These are phyloP conservation scores for Vannuccia rotundouncinata DNA, from an alignment of 2,888 invertebrate genomes.

Conservation along the genomic window DNA sequence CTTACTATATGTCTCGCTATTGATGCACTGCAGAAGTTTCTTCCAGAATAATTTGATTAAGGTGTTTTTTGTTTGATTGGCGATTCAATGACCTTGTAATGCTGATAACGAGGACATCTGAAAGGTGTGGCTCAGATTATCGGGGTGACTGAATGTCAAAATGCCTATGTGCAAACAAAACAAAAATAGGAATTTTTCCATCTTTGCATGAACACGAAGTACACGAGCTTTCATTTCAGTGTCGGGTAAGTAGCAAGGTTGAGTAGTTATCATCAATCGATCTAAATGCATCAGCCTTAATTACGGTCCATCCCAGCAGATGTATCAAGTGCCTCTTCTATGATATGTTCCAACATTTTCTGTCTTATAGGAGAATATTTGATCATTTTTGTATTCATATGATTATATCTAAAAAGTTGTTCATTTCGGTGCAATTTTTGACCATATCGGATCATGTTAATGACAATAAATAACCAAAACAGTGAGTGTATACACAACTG, in stretches of 20 bases:
- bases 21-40: neutral
- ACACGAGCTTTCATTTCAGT: neutral
- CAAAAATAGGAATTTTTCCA: conserved; percentile 14
- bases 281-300: conserved; percentile 1
- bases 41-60: conserved; percentile 17
- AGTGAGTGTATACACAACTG: too few relatives aligned
- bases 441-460: too few relatives aligned
- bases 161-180: conserved; percentile 12
- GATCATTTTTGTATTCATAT: too few relatives aligned
- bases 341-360: neutral
- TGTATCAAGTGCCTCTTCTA: neutral
- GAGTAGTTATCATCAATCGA: conserved; percentile 21
- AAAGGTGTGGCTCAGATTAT: conserved; percentile 21
- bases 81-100: conserved; percentile 4
- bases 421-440: too few relatives aligned
- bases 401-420: too few relatives aligned
- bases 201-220: conserved; percentile 3
- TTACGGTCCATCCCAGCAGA: neutral
- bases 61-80: conserved; percentile 19
- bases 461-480: too few relatives aligned
- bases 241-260: neutral
- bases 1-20: neutral
- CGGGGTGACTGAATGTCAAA: conserved; percentile 10
- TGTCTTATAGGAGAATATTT: neutral
- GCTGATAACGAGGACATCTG: conserved; percentile 21